A percentile compares a stretch with the other conserved stretches of the same genome.
Evolutionary conservation across 2,113 vertebrate species (phyloP).

Genomic region (Elaphurus davidianus): DNA sequence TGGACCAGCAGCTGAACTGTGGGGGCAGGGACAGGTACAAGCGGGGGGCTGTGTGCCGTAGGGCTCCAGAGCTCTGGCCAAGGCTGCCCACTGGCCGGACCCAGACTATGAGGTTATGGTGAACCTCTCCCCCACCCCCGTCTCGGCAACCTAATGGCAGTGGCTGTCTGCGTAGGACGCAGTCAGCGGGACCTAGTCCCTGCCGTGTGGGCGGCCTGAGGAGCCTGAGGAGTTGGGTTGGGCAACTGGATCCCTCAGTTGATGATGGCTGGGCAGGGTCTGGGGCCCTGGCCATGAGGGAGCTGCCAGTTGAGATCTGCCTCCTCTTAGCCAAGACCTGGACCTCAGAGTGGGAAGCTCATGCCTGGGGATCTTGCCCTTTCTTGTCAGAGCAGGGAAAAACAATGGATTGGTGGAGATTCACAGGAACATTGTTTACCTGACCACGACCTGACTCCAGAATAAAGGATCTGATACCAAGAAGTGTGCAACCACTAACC

Average conservation of each 20-base stretch:
- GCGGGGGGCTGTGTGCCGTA: background rate
- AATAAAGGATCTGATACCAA: background rate
- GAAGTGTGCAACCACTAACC: background rate
- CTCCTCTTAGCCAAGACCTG: background rate
- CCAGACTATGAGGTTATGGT: background rate
- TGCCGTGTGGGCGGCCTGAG: background rate
- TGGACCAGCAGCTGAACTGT: background rate
- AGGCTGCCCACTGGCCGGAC: background rate
- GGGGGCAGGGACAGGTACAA: background rate
- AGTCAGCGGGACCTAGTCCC: background rate
- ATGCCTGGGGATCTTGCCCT: background rate
- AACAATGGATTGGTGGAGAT: background rate
- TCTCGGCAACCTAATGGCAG: background rate
- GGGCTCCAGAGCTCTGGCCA: background rate
- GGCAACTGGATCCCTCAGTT: background rate
- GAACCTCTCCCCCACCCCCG: rapidly evolving
- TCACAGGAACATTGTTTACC: background rate
- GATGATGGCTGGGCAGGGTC: background rate
- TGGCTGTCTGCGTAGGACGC: background rate
- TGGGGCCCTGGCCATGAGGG: background rate
- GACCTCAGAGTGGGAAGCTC: background rate
- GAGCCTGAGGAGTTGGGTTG: background rate
- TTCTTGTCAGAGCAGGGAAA: background rate
- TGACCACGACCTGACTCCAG: background rate
- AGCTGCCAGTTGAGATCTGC: background rate